Conservation (phyloP, 2,888 invertebrate species). For the Drosophila mulleri region DNA sequence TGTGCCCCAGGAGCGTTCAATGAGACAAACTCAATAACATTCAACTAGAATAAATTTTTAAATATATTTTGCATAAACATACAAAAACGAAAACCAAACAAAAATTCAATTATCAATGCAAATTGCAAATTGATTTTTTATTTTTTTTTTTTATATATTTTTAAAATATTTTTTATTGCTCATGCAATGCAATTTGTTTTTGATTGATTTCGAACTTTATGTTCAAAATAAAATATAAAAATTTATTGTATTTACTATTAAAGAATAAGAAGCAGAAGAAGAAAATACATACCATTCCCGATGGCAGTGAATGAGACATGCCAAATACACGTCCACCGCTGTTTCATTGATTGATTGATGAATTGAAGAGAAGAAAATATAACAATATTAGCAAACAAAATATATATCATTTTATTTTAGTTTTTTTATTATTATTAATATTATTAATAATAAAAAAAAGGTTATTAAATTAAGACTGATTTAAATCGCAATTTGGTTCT, state of each 20-base stretch:
- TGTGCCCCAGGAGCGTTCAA: slow-evolving; percentile 79
- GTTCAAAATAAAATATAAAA: slow-evolving; percentile 49
- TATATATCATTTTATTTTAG: slow-evolving; percentile 16
- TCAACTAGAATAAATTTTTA: slow-evolving; percentile 68
- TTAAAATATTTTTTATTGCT: slow-evolving; percentile 39
- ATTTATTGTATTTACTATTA: slow-evolving; percentile 42
- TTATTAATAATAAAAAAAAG: not conserved
- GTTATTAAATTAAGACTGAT: slow-evolving; percentile 32
- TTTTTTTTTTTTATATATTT: slow-evolving; percentile 7
- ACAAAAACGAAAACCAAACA: slow-evolving; percentile 59
- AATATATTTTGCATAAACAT: slow-evolving; percentile 54
- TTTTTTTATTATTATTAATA: not conserved
- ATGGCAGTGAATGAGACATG: slow-evolving; percentile 85
- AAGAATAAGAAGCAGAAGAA: not conserved
- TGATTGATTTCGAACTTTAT: slow-evolving; percentile 55
- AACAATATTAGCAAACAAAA: slow-evolving; percentile 49
- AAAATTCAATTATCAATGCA: slow-evolving; percentile 70
- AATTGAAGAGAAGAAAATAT: slow-evolving; percentile 42
- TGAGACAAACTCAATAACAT: slow-evolving; percentile 79
- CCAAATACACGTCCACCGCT: slow-evolving; percentile 85
- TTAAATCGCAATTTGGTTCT: slow-evolving; percentile 62
- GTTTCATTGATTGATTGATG: slow-evolving; percentile 21
- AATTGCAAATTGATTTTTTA: slow-evolving; percentile 32
- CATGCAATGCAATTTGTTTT: slow-evolving; percentile 69
- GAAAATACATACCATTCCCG: slow-evolving; percentile 85